These are phyloP conservation scores for Panagrolaimus sp. DNA, from an alignment of 1,140 invertebrate species.

Conservation along the genomic window DNA sequence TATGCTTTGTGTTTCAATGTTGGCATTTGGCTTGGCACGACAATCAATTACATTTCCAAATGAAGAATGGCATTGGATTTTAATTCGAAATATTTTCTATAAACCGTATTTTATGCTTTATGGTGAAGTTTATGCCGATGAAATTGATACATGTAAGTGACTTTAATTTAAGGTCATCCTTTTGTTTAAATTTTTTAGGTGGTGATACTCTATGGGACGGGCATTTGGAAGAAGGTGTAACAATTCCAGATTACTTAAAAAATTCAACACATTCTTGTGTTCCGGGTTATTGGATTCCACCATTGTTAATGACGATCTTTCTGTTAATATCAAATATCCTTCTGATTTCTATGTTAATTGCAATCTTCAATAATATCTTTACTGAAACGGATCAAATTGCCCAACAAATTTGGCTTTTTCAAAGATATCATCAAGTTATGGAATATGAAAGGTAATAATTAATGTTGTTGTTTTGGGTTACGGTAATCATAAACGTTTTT, in stretches of 20 bases:
- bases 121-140: slow-evolving; percentile 86
- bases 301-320: slow-evolving; percentile 86
- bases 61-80: slow-evolving; percentile 76
- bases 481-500: too few species aligned
- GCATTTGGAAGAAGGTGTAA: neutral
- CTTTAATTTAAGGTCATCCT: too few species aligned
- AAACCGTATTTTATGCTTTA: slow-evolving; percentile 97
- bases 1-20: slow-evolving; percentile 82
- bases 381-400: slow-evolving; percentile 88
- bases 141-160: slow-evolving; percentile 58
- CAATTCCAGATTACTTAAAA: neutral
- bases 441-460: slow-evolving; percentile 72
- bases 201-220: neutral
- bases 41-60: slow-evolving; percentile 87
- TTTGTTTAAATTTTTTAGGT: slow-evolving; percentile 71
- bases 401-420: slow-evolving; percentile 97
- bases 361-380: slow-evolving; percentile 97
- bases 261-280: slow-evolving; percentile 67
- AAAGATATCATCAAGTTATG: slow-evolving; percentile 92
- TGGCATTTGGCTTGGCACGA: slow-evolving; percentile 89
- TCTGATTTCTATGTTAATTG: slow-evolving; percentile 78
- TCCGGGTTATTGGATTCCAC: slow-evolving; percentile 84
- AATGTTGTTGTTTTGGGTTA: too few species aligned
- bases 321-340: slow-evolving; percentile 91
- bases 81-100: slow-evolving; percentile 80